Base-by-base conservation (phyloP, 2,888 invertebrate species). In the Emmelina monodactyla region DNA sequence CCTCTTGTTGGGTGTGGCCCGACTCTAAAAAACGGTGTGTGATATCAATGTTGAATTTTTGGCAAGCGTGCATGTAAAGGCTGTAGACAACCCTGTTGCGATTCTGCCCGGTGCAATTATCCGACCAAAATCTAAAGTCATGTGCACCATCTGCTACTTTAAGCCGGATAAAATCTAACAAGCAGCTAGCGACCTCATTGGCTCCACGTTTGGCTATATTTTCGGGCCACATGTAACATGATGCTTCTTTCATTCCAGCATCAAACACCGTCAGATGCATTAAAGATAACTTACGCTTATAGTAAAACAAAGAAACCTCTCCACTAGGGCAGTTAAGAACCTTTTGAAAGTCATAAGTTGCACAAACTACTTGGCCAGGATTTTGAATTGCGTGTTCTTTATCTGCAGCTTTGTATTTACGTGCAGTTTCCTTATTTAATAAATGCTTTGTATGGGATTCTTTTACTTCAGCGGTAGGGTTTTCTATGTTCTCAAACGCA, bases 151-250 rank as follows among this genome's bases (percentile, higher is more conserved):
- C 6, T 10, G 12, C 29, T 4, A 29, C 12, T 3, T 29, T 12
- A 5, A 7, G 10, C 12, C 13, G 4, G 9, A 13, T 13, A 29
- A 29, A 29, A 13, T 12, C 4, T 9, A 12, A 11, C 7, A 44
- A 31, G 34, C 43, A 46, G 31, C 40, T 45, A 14, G 39, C 38
- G 14, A 45, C 39, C 22, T 46, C 46, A 37, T 47, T 49, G 1
- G 46, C 37, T 2, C n/a, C n/a, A n/a, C n/a, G n/a, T n/a, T n/a
- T n/a, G n/a, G n/a, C n/a, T n/a, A n/a, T n/a, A n/a, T n/a, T n/a
- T n/a, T n/a, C n/a, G n/a, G n/a, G n/a, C n/a, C n/a, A n/a, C 41
- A 49, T 44, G 37, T 37, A 51, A 32, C 48, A 46, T 34, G 22
- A 29, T 35, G 38, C 44, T 19, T 32, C 13, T 10, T 36, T 33